These are phyloP conservation scores for Drosophila merina DNA, from an alignment of 2,888 invertebrate genomes.

Conservation along the genomic window DNA sequence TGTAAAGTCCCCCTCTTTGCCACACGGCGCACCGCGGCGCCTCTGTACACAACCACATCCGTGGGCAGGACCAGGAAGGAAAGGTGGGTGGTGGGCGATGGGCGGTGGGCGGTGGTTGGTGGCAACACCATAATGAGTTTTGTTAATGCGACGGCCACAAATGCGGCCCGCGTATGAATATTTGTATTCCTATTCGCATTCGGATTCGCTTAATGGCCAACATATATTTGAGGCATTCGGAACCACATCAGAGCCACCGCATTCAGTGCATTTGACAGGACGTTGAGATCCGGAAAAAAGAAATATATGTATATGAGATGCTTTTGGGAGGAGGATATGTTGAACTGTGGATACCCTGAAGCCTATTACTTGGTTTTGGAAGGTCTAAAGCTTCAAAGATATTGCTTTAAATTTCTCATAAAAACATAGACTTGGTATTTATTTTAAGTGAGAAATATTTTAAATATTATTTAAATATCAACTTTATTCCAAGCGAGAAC, in stretches of 20 bases:
- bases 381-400: too few species aligned
- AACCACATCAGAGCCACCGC: constrained; percentile 2
- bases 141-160: constrained; percentile 64
- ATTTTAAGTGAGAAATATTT: not conserved
- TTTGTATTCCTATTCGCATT: constrained; percentile 17
- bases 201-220: constrained; percentile 10
- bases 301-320: not conserved
- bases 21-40: not conserved
- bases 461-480: not conserved
- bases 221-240: constrained; percentile 21
- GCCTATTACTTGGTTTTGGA: not conserved
- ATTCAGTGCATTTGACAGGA: constrained; percentile 33
- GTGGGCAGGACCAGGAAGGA: not conserved
- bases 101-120: constrained; percentile 4
- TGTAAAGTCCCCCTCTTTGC: constrained; percentile 61
- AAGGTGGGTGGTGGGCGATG: not conserved
- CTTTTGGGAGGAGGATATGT: not conserved
- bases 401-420: too few species aligned
- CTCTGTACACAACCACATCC: constrained; percentile 16
- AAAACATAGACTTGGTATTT: not conserved
- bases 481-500: not conserved
- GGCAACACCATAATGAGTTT: constrained; percentile 60
- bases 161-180: constrained; percentile 39
- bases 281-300: constrained; percentile 10
- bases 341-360: not conserved